Evolutionary conservation across 2,113 vertebrate genomes (phyloP), one percentile per base, ranked within the genome.

Genomic region (Corythornis vintsioides): DNA sequence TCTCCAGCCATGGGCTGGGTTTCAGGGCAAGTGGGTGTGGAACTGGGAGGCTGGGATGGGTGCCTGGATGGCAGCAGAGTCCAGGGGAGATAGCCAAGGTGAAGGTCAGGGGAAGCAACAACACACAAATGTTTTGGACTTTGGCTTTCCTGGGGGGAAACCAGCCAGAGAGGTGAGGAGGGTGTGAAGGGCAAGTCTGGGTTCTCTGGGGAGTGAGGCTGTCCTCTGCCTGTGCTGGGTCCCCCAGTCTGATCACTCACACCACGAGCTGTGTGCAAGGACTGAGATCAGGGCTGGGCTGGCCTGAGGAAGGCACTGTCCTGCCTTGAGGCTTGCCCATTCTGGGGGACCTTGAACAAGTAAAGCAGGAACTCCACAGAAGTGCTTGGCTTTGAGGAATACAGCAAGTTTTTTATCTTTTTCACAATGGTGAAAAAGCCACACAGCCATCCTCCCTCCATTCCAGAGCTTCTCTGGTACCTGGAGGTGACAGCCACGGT

Each of bases 371-470:
- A 31, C 24, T 40, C 52, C 33, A n/a, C 22, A 79, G 71, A 47
- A 88, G 52, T n/a, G 26, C 22, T 38, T 40, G 52, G 47, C 21
- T 88, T 71, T 75, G 33, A 67, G 22, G 22, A 66, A 53, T 13
- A 19, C 10, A 29, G 6, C 52, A 73, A 26, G 26, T 12, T 63
- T 35, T 4, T 35, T 17, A 28, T 43, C 15, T 26, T 75, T 80
- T 73, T 26, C 59, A 50, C 0, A 0, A 14, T 0, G 2, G 6
- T 60, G 38, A 38, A 38, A 38, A 38, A 38, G 70, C 38, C 0
- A 43, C 10, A 24, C 0, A 0, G 21, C 35, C 5, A 1, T 22
- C n/a, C 22, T 66, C 52, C 14, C 72, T 26, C 43, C 29, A 38
- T 25, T 10, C 35, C 8, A 0, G 4, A 74, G 80, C 61, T n/a